These are phyloP conservation scores for Ctenoplectra terminalis DNA, from an alignment of 1,140 invertebrate species.

Conservation along the genomic window DNA sequence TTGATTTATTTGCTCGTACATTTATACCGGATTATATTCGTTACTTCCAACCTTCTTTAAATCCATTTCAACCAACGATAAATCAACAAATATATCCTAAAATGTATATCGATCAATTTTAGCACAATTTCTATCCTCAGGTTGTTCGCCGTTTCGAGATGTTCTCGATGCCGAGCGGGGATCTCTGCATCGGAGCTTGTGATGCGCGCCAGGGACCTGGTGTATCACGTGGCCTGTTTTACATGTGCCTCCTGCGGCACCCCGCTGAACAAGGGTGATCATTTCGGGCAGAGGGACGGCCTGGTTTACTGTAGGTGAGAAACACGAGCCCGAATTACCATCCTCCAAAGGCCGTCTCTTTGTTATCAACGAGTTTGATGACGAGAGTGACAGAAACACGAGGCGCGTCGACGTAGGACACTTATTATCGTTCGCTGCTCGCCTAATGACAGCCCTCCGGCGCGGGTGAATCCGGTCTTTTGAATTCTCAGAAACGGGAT, in stretches of 20 bases:
- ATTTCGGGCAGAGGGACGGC: conserved; percentile 93
- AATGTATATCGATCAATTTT: too few species aligned
- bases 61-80: too few species aligned
- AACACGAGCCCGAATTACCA: conserved; percentile 65
- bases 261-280: conserved; percentile 91
- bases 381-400: conserved; percentile 69
- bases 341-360: conserved; percentile 67
- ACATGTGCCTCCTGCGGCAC: conserved; percentile 93
- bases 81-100: too few species aligned
- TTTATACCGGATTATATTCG: not conserved
- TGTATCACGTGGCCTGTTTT: conserved; percentile 96
- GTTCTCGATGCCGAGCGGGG: conserved; percentile 91
- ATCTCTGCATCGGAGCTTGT: conserved; percentile 95
- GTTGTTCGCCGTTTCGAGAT: conserved; percentile 91
- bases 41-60: too few species aligned
- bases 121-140: conserved; percentile 81
- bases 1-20: not conserved
- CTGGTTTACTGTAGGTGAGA: conserved; percentile 89
- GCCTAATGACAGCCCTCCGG: conserved; percentile 38
- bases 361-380: conserved; percentile 72
- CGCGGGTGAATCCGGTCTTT: conserved; percentile 39
- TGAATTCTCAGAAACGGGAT: conserved; percentile 25
- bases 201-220: conserved; percentile 93
- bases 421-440: conserved; percentile 28
- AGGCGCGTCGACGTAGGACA: conserved; percentile 53